Base-by-base conservation (phyloP, 2,888 invertebrate species). In the Eupithecia tripunctaria region DNA sequence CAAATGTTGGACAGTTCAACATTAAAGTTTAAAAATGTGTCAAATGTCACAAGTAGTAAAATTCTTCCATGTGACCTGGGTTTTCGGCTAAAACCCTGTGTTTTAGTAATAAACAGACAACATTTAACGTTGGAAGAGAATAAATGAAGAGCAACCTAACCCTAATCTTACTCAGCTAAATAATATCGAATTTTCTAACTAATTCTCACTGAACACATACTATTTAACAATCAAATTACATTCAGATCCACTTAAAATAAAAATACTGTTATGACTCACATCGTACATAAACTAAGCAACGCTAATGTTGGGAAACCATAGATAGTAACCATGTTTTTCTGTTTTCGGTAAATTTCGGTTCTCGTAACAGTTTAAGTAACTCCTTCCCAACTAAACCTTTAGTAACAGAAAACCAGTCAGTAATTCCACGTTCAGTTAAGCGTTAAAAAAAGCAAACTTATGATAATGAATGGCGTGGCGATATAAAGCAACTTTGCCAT, bases 151-250 rank as follows among this genome's bases (percentile, higher is more conserved):
- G 82, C 85, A 86, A 89, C 82, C 81, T 87, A 90, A 81, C 12
- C 29, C 84, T 85, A 72, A 84, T 78, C 80, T 82, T 86, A 85
- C 72, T 59, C 29, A 60, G 73, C 85, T 88, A 89, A 90, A 88
- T 87, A 90, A 90, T 90, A 90, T 89, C 88, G 83, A 84, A 84
- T 82, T 83, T 82, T 81, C 86, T 86, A 85, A 87, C 88, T 89
- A 89, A 86, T 86, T 89, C 91, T 91, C 91, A 91, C 89, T 91
- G 91, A 91, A 91, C 89, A 91, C 89, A 87, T 73, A 38, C 73
- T 68, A 75, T 68, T 70, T 63, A 8, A 68, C 59, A 71, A 73
- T 56, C 56, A 56, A 56, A 25, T 56, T 12, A 56, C 72, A 76
- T 87, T 81, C 81, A 80, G 78, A 73, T 68, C 64, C 66, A 65